Base-by-base conservation (phyloP, 2,888 invertebrate species). In the Abscondita cerata region DNA sequence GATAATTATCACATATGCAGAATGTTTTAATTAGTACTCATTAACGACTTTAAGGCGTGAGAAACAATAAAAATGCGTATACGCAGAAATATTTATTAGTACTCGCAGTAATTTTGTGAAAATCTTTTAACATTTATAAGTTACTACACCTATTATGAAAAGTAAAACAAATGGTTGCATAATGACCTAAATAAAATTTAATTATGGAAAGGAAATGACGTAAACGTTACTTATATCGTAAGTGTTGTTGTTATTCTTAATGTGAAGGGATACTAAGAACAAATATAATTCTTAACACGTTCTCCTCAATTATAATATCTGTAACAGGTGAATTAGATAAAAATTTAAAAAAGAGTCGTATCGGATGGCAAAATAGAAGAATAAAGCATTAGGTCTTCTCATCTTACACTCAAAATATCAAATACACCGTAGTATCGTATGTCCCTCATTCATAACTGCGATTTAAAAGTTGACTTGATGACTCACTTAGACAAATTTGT, bases 381-480 rank as follows among this genome's bases (percentile, higher is more conserved):
- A 56, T 40, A 59, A 57, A 53, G 63, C 63, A 59, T 54, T 59
- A 55, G 55, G 63, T 63, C 55, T 44, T 62, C 58, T 68, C 66
- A 65, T 44, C 63, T 68, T 68, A 65, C 66, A 65, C 58, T 62
- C 66, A 65, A 68, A 68, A 66, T 68, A 68, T 65, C 65, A 63
- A 50, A 62, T 62, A 57, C 65, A 61, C 57, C 38, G 40, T 46
- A 59, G 64, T 62, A 68, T 68, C 68, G 63, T 54, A 59, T 66
- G 60, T 68, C 68, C n/a, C 59, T 63, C 68, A 68, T 68, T 68
- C 68, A 68, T 68, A 64, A 66, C 61, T 64, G 59, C 65, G 66
- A 66, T 68, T 63, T 66, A 66, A 64, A 65, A 67, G 59, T 61
- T 59, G 62, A 66, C 62, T 64, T 56, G 56, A 52, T 59, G 64